phyloP scores from a whole-genome alignment of 2,113 vertebrate genomes.

The Halichoeres trimaculatus region DNA sequence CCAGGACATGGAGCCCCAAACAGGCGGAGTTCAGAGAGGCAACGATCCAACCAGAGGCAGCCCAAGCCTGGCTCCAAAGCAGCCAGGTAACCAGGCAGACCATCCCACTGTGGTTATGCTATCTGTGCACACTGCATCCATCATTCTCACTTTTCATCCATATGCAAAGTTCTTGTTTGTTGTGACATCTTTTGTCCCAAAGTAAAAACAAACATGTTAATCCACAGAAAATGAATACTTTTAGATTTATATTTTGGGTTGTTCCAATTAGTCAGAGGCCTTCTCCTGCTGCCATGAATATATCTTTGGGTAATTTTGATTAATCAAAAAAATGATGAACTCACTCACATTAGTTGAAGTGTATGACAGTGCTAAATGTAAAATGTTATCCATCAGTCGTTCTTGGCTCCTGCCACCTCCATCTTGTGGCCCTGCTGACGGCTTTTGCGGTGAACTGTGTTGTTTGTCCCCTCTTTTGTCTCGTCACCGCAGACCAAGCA shows the following conservation, averaged over 20 bases:
- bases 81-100: constrained; percentile 78
- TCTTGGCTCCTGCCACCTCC: constrained; percentile 45
- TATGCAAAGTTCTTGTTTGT: constrained; percentile 27
- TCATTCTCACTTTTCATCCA: constrained; percentile 44
- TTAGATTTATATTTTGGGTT: constrained; percentile 19
- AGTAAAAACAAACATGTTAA: constrained; percentile 21
- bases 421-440: constrained; percentile 53
- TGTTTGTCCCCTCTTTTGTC: constrained; percentile 80
- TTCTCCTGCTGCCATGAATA: constrained; percentile 42
- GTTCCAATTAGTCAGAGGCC: constrained; percentile 11
- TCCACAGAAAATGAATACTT: constrained; percentile 1
- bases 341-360: constrained; percentile 1
- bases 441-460: constrained; percentile 73
- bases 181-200: constrained; percentile 28
- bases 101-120: background rate
- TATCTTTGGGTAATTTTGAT: constrained; percentile 21
- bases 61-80: constrained; percentile 70
- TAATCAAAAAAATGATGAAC: constrained; percentile 8
- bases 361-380: constrained; percentile 18
- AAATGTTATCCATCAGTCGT: constrained; percentile 8
- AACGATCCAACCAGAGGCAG: constrained; percentile 66
- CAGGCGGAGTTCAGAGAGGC: constrained; percentile 48
- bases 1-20: constrained; percentile 65
- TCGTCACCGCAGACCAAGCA: constrained; percentile 85
- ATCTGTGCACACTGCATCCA: constrained; percentile 34